These are phyloP conservation scores for Acipenser oxyrinchus DNA, from an alignment of 2,797 vertebrate species.

Conservation along the genomic window DNA sequence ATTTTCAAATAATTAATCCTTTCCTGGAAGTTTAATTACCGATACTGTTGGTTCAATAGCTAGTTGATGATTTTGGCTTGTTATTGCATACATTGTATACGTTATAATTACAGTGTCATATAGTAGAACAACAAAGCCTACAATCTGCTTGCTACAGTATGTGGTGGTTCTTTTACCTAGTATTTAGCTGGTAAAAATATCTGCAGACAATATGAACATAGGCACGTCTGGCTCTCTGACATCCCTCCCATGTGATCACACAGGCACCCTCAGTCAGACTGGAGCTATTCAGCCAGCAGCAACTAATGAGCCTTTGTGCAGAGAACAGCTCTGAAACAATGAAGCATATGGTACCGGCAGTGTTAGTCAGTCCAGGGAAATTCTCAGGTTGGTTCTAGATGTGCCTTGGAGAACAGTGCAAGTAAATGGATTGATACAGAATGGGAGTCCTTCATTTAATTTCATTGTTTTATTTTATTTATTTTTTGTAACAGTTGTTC, in stretches of 20 bases:
- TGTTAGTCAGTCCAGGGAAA: conserved; percentile 73
- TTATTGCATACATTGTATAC: no score
- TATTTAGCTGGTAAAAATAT: conserved; percentile 67
- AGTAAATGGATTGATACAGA: conserved; percentile 56
- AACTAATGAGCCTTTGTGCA: conserved; percentile 98
- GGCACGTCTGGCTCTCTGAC: conserved; percentile 67
- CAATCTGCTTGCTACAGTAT: no score
- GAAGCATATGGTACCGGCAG: conserved; percentile 82
- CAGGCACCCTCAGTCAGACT: conserved; percentile 80
- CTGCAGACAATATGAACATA: conserved; percentile 58
- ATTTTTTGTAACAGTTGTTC: conserved; percentile 18
- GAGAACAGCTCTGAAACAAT: conserved; percentile 78
- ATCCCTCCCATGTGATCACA: conserved; percentile 90
- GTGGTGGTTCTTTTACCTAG: conserved; percentile 37
- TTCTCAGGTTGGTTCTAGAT: conserved; percentile 39
- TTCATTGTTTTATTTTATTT: conserved; percentile 37
- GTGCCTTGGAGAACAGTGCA: conserved; percentile 21
- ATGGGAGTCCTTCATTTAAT: conserved; percentile 54
- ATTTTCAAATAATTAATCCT: no score
- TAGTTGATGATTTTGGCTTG: no score
- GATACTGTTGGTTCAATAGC: no score
- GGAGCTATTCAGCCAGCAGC: conserved; percentile 80
- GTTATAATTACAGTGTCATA: no score
- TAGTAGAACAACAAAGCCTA: no score
- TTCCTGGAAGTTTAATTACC: no score